Percentiles rank a stretch among this genome's conserved stretches.
Conservation (phyloP, 2,888 invertebrate genomes). For the Temnothorax ravouxi region DNA sequence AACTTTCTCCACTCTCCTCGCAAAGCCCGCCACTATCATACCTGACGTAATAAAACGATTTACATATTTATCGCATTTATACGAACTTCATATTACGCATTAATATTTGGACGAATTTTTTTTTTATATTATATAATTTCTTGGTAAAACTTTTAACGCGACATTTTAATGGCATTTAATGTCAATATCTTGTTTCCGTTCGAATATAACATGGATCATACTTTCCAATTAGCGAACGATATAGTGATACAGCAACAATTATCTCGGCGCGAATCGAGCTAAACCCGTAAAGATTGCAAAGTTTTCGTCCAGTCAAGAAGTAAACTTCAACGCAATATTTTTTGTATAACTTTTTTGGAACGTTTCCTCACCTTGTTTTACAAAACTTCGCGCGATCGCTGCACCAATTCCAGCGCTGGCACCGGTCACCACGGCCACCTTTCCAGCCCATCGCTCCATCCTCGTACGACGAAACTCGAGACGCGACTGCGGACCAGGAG, state of each 20-base stretch:
- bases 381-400: constrained; percentile 83
- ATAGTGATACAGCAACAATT: neutral
- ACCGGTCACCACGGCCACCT: constrained; percentile 86
- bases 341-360: neutral
- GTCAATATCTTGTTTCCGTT: constrained; percentile 8
- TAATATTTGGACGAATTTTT: neutral
- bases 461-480: constrained; percentile 49
- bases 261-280: neutral
- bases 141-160: neutral
- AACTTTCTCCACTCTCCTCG: constrained; percentile 86
- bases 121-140: neutral
- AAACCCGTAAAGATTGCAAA: neutral
- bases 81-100: neutral
- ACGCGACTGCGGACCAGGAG: constrained; percentile 53
- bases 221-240: neutral
- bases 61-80: neutral
- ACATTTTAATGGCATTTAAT: neutral
- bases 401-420: constrained; percentile 87
- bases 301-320: neutral
- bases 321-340: neutral
- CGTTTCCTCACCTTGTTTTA: constrained; percentile 82
- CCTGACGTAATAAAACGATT: constrained; percentile 75
- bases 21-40: constrained; percentile 85
- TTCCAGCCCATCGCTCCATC: constrained; percentile 86
- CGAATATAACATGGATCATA: neutral